Conservation (phyloP, 2,113 vertebrate genomes). For the Ranitomeya variabilis region DNA sequence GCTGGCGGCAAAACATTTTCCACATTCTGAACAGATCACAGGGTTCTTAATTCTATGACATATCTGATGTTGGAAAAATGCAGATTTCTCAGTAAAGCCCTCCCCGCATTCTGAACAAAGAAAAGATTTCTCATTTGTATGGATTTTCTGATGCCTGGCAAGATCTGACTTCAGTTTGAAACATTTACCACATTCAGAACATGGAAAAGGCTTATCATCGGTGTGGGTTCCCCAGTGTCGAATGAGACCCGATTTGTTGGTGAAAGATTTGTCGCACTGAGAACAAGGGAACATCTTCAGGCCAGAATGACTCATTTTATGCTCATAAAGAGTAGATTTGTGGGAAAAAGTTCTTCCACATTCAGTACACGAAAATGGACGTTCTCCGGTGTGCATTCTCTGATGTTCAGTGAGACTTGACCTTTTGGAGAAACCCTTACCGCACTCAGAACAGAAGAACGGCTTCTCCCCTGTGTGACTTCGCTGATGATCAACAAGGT, state of each 20-base stretch:
- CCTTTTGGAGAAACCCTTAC: background rate
- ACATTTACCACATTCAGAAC: background rate
- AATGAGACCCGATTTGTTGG: background rate
- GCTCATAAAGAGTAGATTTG: constrained; percentile 2
- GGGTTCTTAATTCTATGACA: background rate
- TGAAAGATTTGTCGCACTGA: background rate
- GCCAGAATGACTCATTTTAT: background rate
- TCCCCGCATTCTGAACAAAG: background rate
- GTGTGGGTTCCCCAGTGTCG: background rate
- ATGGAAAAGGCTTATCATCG: background rate
- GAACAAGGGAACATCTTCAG: background rate
- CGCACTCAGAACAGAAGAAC: background rate
- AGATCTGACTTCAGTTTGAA: background rate
- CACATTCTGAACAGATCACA: background rate
- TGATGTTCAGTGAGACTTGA: background rate
- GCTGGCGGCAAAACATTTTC: background rate
- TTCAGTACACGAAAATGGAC: background rate
- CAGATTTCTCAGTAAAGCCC: background rate
- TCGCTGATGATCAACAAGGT: background rate
- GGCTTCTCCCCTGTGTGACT: background rate
- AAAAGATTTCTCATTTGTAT: background rate
- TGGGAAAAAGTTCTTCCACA: background rate
- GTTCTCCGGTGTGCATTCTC: background rate
- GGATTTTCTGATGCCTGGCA: background rate
- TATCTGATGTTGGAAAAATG: background rate